A percentile compares a stretch with the other conserved stretches of the same genome.
These are phyloP conservation scores for Adelosebastes latens DNA, from an alignment of 2,797 vertebrate species.

Conservation along the genomic window DNA sequence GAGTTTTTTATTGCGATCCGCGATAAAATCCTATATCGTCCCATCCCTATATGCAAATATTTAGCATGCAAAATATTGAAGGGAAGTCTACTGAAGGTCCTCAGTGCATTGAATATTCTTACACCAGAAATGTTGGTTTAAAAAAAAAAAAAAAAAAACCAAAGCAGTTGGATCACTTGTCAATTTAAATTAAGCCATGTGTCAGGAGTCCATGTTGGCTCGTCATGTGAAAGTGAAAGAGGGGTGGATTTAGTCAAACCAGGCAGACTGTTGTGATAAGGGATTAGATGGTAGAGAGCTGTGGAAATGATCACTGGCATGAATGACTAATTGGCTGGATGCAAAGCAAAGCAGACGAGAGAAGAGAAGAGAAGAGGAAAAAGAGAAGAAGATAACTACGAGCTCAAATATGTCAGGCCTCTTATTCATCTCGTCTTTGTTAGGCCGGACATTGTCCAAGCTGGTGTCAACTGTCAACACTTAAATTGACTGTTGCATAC, in stretches of 20 bases:
- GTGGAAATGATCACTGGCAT: conserved; percentile 21
- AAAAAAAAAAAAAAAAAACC: background rate
- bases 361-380: no score
- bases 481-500: background rate
- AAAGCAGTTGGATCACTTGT: background rate
- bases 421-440: background rate
- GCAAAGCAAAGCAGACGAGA: background rate
- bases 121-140: background rate
- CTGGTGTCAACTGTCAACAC: background rate
- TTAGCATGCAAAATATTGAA: background rate
- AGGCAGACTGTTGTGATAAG: conserved; percentile 25
- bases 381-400: background rate
- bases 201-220: background rate
- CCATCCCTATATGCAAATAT: background rate
- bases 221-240: conserved; percentile 3
- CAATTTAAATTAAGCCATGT: background rate
- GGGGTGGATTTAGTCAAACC: conserved; percentile 11
- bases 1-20: no score
- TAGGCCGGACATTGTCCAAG: background rate
- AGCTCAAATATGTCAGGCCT: background rate
- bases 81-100: background rate
- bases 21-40: no score
- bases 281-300: conserved; percentile 14
- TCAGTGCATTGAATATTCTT: background rate
- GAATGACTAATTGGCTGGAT: conserved; percentile 33